Evolutionary conservation across 1,140 invertebrate genomes (phyloP).

Genomic region (Pogonomyrmex californicus): DNA sequence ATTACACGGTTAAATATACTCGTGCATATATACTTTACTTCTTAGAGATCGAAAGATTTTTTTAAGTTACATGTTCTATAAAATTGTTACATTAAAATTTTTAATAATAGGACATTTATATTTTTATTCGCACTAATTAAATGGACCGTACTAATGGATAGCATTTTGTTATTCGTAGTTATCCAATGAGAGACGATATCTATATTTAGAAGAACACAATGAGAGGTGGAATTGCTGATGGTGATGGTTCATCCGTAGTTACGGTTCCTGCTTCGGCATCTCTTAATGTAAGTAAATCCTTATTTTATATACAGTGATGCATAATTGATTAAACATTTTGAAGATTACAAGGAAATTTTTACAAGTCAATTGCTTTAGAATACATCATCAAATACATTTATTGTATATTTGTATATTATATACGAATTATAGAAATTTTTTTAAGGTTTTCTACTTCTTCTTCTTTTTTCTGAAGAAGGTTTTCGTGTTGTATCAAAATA

Average conservation of each 20-base stretch:
- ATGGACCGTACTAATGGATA: slow-evolving; percentile 9
- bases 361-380: not conserved
- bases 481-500: not conserved
- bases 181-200: slow-evolving; percentile 53
- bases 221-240: slow-evolving; percentile 86
- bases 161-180: slow-evolving; percentile 70
- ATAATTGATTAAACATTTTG: not conserved
- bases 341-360: not conserved
- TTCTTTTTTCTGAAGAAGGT: too few species aligned
- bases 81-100: not conserved
- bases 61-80: not conserved
- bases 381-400: not conserved
- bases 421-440: not conserved
- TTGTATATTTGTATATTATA: not conserved
- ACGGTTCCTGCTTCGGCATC: slow-evolving; percentile 85
- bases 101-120: not conserved
- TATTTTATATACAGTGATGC: not conserved
- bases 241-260: slow-evolving; percentile 80
- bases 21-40: not conserved
- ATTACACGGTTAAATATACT: not conserved
- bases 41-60: not conserved
- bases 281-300: slow-evolving; percentile 78
- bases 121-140: not conserved
- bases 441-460: not conserved
- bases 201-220: slow-evolving; percentile 70